Evolutionary conservation across 23 tunicate genomes (phyloP), one percentile per base, ranked within the genome.

Genomic region (Trididemnum clinides): DNA sequence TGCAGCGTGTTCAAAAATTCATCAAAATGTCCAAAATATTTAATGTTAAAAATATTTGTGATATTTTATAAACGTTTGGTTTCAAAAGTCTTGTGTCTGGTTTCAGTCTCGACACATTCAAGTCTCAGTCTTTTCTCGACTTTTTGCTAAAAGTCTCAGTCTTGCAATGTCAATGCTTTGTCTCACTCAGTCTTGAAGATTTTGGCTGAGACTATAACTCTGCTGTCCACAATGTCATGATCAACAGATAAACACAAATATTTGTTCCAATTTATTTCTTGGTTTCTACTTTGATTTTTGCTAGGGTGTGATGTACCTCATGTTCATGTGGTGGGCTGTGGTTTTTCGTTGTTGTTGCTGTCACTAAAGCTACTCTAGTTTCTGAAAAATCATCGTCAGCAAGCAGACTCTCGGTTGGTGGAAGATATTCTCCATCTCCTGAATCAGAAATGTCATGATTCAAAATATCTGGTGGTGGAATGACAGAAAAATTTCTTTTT

Each of bases 311-410:
- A 12, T 12, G 26, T 62, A 69, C 38, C 37, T 4, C 76, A 35
- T 69, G 76, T 69, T 33, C 37, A 69, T 69, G 76, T 69, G 37
- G 37, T 31, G 37, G 76, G 76, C 21, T 69, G 76, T 69, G 76
- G 76, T 28, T 69, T n/a, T 31, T 6, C 35, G 21, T 69, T 7
- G 5, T 28, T 31, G 10, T 69, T 37, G 21, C 37, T 31, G 30
- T 69, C 76, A 31, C 38, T 69, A 21, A 5, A 15, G 38, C 76
- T 69, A 5, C 76, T 31, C 21, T 37, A 69, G 37, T 69, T 69
- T 69, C 37, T 69, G 76, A 69, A 69, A 31, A 30, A 69, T 69
- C 38, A 69, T 31, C n/a, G 21, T 69, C 21, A 31, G 35, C 12
- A 4, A 69, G 36, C 36, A 69, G 37, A 28, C 12, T 28, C 15